Evolutionary conservation across 2,113 vertebrate species (phyloP).

Genomic region (Danionella cerebrum): DNA sequence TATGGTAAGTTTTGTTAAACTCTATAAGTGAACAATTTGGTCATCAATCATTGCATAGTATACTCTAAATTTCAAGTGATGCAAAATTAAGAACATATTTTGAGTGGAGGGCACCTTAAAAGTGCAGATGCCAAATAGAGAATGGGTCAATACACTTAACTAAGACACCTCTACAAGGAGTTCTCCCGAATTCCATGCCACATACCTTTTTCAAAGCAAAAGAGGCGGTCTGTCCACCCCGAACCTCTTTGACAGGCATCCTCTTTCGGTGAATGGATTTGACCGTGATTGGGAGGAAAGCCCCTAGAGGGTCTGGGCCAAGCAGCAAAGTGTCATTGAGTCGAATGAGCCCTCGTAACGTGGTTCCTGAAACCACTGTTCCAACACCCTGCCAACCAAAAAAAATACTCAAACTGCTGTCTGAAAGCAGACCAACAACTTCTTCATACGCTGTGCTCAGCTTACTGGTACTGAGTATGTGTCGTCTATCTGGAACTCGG

Average conservation of each 20-base stretch:
- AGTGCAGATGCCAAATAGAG: too few relatives aligned
- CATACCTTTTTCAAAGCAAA: constrained; percentile 94
- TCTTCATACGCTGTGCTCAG: too few relatives aligned
- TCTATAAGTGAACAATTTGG: too few relatives aligned
- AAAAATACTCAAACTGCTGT: constrained; percentile 26
- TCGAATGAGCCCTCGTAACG: constrained; percentile 88
- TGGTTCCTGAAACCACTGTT: constrained; percentile 94
- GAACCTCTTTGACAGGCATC: constrained; percentile 95
- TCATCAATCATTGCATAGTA: too few relatives aligned
- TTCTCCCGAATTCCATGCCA: background rate
- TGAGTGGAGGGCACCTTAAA: too few relatives aligned
- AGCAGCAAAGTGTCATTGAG: constrained; percentile 91
- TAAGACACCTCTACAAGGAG: background rate
- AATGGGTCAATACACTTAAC: too few relatives aligned
- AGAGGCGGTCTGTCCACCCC: constrained; percentile 95
- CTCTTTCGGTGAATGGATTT: constrained; percentile 97
- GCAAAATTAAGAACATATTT: too few relatives aligned
- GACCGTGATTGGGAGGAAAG: constrained; percentile 89
- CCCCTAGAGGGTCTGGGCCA: constrained; percentile 90
- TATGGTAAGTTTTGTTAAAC: too few relatives aligned
- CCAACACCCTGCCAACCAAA: constrained; percentile 78
- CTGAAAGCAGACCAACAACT: too few relatives aligned
- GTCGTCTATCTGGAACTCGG: constrained; percentile 97
- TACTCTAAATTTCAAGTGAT: too few relatives aligned
- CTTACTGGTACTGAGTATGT: constrained; percentile 96